Evolutionary conservation across 2,888 invertebrate species (phyloP), one percentile per base, ranked within the genome.

Genomic region (Blera fallax): DNA sequence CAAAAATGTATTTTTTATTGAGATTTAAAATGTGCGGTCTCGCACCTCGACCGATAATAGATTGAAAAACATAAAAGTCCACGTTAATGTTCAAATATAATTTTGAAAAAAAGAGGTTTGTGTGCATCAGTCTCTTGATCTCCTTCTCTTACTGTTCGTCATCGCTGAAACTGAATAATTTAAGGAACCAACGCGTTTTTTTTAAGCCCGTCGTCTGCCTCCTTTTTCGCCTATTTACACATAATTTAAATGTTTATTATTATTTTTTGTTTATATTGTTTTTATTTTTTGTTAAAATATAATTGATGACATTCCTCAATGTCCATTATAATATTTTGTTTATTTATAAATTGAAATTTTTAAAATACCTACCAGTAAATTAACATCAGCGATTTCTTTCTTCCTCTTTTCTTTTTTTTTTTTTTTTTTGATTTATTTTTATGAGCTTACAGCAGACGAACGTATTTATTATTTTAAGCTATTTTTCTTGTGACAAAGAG

Each of bases 251-350:
- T 14, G 14, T 14, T 40, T 40, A 14, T 40, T 14, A 40, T 40
- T 40, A 40, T 40, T 40, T n/a, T 40, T 48, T 48, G 48, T 48
- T 48, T 48, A 21, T 21, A 6, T 48, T 43, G 10, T 37, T 67
- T 67, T 50, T 6, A 34, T 48, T 34, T 65, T 34, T 18, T 14
- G 37, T 40, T 8, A 16, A 60, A 48, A 27, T 48, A 50, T 60
- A 70, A 72, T 72, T 50, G 62, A 82, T 77, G 64, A 72, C 60
- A 78, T 82, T 82, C 78, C 48, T 58, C 14, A 65, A 65, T 52
- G 72, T 27, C 82, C 52, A 70, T 64, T 58, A 24, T 14, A 43
- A 72, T 72, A 70, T 40, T 58, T 73, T 69, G 27, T 56, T 64
- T 76, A 48, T 70, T 72, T 40, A 58, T 21, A 77, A 77, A 58